Percentiles rank a stretch among this genome's conserved stretches.
Conservation (phyloP, 2,797 vertebrate species). For the Antennarius maculatus region DNA sequence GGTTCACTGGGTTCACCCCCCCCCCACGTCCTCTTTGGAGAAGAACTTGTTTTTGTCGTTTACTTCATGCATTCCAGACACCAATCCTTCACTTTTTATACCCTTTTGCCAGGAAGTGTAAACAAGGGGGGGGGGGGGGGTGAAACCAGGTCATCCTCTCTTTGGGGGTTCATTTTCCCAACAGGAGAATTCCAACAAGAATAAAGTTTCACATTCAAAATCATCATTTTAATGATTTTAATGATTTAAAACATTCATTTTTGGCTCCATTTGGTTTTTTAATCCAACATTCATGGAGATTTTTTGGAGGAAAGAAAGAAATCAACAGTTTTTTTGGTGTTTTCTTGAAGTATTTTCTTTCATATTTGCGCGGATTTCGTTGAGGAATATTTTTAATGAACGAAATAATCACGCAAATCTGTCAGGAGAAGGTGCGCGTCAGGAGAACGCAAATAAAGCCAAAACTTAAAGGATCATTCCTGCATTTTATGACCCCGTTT, state of each 20-base stretch:
- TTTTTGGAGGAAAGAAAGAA: background rate
- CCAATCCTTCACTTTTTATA: constrained; percentile 55
- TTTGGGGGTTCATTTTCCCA: constrained; percentile 5
- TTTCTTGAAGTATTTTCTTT: background rate
- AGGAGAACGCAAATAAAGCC: constrained; percentile 14
- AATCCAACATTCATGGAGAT: background rate
- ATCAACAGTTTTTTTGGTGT: background rate
- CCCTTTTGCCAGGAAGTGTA: constrained; percentile 36
- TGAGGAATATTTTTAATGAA: constrained; percentile 62
- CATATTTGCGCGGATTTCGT: constrained; percentile 62
- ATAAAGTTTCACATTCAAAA: background rate
- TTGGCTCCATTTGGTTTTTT: background rate
- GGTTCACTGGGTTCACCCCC: constrained; percentile 73
- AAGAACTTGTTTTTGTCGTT: constrained; percentile 65
- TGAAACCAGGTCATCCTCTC: constrained; percentile 32
- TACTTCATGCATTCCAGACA: constrained; percentile 76
- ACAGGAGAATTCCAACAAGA: background rate
- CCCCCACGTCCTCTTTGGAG: constrained; percentile 31
- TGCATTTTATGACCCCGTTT: background rate
- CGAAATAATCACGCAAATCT: constrained; percentile 53
- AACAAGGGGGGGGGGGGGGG: constrained; percentile 37
- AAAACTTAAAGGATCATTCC: background rate
- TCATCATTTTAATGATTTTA: background rate
- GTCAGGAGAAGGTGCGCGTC: constrained; percentile 1
- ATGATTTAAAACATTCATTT: background rate